Percentiles rank a stretch among this genome's conserved stretches.
Conservation (phyloP, 2,888 invertebrate species). For the Clanis bilineata region DNA sequence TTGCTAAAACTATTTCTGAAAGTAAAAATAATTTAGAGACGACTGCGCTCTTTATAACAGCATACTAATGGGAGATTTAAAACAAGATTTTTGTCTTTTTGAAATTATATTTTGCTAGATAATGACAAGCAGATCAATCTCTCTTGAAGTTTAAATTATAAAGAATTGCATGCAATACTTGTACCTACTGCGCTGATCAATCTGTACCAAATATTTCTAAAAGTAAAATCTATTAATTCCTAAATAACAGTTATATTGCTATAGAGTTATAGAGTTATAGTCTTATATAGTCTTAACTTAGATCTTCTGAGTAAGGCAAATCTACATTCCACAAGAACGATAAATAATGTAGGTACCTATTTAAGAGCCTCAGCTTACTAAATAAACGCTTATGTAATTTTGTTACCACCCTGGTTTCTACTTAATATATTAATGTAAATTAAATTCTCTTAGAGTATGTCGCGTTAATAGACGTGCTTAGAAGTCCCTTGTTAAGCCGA, state of each 20-base stretch:
- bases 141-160: too few relatives aligned
- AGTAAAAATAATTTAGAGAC: background rate
- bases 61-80: background rate
- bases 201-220: too few relatives aligned
- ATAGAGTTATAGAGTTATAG: too few relatives aligned
- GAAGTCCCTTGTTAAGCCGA: conserved; percentile 35
- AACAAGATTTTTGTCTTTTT: background rate
- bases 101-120: background rate
- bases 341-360: background rate
- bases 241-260: too few relatives aligned
- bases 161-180: too few relatives aligned
- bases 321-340: too few relatives aligned
- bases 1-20: conserved; percentile 30
- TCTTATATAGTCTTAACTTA: too few relatives aligned
- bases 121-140: too few relatives aligned
- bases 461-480: conserved; percentile 35
- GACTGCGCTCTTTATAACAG: background rate
- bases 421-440: conserved; percentile 28
- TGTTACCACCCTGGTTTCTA: conserved; percentile 11
- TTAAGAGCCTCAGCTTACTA: background rate
- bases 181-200: too few relatives aligned
- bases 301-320: background rate
- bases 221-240: too few relatives aligned
- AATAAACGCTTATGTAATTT: background rate
- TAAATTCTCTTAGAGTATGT: conserved; percentile 28